A percentile compares a stretch with the other conserved stretches of the same genome.
Conservation (phyloP, 2,113 vertebrate genomes). For the Bathybates hornii region DNA sequence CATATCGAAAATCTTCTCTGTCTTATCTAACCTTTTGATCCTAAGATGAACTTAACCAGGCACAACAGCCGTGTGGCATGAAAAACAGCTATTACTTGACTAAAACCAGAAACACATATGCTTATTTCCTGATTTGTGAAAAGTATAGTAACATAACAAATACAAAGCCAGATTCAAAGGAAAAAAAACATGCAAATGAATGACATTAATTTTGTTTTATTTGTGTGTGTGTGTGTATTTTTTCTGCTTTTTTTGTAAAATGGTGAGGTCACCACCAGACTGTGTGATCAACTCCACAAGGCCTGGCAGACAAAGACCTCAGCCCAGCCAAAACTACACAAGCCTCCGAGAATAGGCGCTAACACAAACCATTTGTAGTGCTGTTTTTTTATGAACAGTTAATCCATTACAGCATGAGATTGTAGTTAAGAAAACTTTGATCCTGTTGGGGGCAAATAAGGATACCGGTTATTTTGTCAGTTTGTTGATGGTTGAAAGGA, state of each 20-base stretch:
- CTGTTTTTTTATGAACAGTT: constrained; percentile 48
- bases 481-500: constrained; percentile 50
- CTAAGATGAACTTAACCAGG: not conserved
- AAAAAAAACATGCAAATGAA: not conserved
- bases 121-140: not conserved
- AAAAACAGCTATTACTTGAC: not conserved
- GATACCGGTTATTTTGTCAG: constrained; percentile 14
- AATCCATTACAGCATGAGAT: constrained; percentile 50
- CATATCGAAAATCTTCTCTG: not conserved
- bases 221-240: not conserved
- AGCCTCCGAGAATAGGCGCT: constrained; percentile 8
- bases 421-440: constrained; percentile 52
- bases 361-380: constrained; percentile 48
- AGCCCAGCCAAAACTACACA: constrained; percentile 8
- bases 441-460: constrained; percentile 34
- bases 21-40: not conserved
- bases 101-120: not conserved
- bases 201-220: not conserved
- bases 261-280: constrained; percentile 33
- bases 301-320: constrained; percentile 36
- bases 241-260: not conserved
- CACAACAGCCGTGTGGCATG: not conserved
- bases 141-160: not conserved
- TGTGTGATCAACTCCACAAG: constrained; percentile 47
- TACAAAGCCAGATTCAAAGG: not conserved